phyloP scores from a whole-genome alignment of 2,888 invertebrate species.

The Mythimna ferrago region DNA sequence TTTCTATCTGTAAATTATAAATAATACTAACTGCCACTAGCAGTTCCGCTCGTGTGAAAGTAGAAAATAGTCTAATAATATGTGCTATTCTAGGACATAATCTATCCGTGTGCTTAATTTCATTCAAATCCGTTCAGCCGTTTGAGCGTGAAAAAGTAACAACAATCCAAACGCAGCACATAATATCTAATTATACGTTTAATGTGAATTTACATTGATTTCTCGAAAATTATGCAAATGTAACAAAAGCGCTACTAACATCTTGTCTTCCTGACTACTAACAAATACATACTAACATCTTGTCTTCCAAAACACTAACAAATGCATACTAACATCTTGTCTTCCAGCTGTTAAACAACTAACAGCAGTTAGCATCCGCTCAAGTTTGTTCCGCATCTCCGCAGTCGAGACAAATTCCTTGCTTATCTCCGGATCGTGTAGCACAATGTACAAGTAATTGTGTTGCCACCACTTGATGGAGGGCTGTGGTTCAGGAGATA shows the following conservation, averaged over 20 bases:
- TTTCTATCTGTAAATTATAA: too few relatives aligned
- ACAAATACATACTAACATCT: background rate
- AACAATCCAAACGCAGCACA: too few relatives aligned
- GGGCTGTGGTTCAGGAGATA: background rate
- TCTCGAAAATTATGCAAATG: background rate
- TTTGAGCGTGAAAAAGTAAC: too few relatives aligned
- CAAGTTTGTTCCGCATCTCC: slow-evolving; percentile 33
- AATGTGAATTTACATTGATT: background rate
- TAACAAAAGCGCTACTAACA: background rate
- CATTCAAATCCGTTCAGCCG: too few relatives aligned
- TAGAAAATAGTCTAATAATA: too few relatives aligned
- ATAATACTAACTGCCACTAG: too few relatives aligned
- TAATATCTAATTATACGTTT: too few relatives aligned
- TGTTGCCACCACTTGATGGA: slow-evolving; percentile 18
- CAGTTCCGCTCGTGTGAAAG: too few relatives aligned
- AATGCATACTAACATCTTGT: slow-evolving; percentile 19
- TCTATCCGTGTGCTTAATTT: too few relatives aligned
- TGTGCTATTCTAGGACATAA: too few relatives aligned
- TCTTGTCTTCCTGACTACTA: background rate
- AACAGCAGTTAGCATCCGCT: slow-evolving; percentile 30
- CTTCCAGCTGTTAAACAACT: slow-evolving; percentile 10
- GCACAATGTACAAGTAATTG: slow-evolving; percentile 23
- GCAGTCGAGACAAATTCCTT: slow-evolving; percentile 54
- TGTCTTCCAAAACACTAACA: background rate
- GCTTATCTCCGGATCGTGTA: slow-evolving; percentile 51